These are phyloP conservation scores for Flexamia atlantica DNA, from an alignment of 2,888 invertebrate species.

Conservation along the genomic window DNA sequence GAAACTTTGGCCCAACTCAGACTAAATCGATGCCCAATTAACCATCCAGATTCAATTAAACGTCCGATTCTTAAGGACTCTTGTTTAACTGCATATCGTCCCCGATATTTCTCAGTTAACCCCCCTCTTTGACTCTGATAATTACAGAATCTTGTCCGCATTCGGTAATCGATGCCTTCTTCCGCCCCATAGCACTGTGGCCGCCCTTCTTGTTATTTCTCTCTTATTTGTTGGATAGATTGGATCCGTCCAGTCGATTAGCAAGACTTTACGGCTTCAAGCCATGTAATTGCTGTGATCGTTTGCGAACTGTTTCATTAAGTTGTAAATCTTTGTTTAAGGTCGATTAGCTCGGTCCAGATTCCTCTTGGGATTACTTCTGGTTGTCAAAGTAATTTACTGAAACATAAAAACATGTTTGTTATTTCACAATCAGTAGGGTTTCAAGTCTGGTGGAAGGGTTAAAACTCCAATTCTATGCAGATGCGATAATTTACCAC, in stretches of 20 bases:
- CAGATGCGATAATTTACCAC: too few relatives aligned
- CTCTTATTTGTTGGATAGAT: too few relatives aligned
- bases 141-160: slow-evolving; percentile 45
- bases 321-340: slow-evolving; percentile 12
- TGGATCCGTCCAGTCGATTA: too few relatives aligned
- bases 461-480: too few relatives aligned
- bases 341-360: not conserved
- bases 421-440: too few relatives aligned
- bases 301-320: not conserved
- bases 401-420: too few relatives aligned
- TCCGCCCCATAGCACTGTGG: slow-evolving; percentile 36
- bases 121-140: not conserved
- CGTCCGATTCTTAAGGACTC: slow-evolving; percentile 27
- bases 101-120: slow-evolving; percentile 15
- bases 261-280: too few relatives aligned
- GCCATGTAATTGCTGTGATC: not conserved
- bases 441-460: too few relatives aligned
- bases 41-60: slow-evolving; percentile 32
- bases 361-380: too few relatives aligned
- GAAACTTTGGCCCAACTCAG: slow-evolving; percentile 1
- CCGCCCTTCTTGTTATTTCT: not conserved
- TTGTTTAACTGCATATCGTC: slow-evolving; percentile 29
- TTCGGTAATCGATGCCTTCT: slow-evolving; percentile 32
- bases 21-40: slow-evolving; percentile 15
- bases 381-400: too few relatives aligned